Conservation (phyloP, 2,113 vertebrate species). For the Platysteira castanea region DNA sequence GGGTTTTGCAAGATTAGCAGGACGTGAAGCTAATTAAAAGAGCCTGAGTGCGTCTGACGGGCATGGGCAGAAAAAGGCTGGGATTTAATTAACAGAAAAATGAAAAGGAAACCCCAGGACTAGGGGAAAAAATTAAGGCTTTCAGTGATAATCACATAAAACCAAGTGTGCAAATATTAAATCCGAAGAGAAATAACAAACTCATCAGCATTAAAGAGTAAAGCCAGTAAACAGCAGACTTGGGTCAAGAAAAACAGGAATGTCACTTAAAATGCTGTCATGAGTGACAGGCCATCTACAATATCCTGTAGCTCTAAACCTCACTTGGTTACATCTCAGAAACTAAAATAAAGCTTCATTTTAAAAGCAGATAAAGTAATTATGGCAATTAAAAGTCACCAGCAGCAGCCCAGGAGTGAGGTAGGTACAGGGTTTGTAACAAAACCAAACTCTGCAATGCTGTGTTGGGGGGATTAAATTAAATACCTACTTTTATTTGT, state of each 20-base stretch:
- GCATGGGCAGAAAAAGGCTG: background rate
- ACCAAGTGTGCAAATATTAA: constrained; percentile 6
- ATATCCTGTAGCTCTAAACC: background rate
- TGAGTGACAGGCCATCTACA: background rate
- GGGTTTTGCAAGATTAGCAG: background rate
- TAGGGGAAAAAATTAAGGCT: background rate
- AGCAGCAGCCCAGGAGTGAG: background rate
- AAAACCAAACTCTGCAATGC: background rate
- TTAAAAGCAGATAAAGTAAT: background rate
- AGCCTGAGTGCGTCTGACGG: background rate
- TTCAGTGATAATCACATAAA: constrained; percentile 29
- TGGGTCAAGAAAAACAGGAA: background rate
- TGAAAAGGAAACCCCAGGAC: background rate
- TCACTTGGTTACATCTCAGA: background rate
- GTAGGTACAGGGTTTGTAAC: background rate
- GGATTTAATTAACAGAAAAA: background rate
- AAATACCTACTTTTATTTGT: background rate
- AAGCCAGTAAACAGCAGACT: background rate
- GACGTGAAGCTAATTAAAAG: background rate
- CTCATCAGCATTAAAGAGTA: background rate
- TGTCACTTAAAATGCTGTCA: background rate
- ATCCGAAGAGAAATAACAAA: background rate
- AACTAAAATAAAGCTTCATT: background rate
- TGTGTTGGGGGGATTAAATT: background rate
- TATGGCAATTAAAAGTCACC: background rate